Percentiles rank a stretch among this genome's conserved stretches.
Evolutionary conservation across 2,797 vertebrate genomes (phyloP).

Genomic region (Syngnathus rostellatus): DNA sequence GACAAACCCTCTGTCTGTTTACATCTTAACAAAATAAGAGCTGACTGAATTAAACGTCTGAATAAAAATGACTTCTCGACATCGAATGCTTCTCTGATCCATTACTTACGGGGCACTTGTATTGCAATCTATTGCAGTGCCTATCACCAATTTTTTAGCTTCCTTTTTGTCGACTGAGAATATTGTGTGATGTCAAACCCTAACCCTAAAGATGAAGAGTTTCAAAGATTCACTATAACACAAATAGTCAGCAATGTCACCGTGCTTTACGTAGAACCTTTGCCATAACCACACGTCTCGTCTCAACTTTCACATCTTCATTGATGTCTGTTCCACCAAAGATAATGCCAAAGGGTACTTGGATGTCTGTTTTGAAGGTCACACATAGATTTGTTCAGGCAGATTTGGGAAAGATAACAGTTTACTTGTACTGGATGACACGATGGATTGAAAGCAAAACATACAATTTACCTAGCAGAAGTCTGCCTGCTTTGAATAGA

Average conservation of each 20-base stretch:
- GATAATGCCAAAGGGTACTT: conserved; percentile 82
- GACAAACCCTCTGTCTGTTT: background rate
- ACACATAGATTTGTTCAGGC: conserved; percentile 28
- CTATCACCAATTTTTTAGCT: background rate
- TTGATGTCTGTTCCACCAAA: conserved; percentile 96
- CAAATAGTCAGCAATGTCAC: conserved; percentile 52
- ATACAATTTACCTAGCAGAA: conserved; percentile 76
- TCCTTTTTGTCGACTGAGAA: background rate
- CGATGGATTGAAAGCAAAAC: background rate
- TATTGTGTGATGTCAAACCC: background rate
- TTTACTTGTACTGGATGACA: background rate
- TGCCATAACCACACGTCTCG: conserved; percentile 79
- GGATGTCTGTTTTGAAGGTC: conserved; percentile 64
- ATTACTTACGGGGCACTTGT: background rate
- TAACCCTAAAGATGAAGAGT: background rate
- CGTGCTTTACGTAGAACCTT: conserved; percentile 83
- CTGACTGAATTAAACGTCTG: background rate
- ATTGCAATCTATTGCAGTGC: background rate
- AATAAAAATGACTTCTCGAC: background rate
- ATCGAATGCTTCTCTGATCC: background rate
- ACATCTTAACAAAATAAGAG: background rate
- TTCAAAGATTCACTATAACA: background rate
- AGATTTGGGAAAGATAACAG: conserved; percentile 1
- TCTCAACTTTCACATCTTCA: conserved; percentile 81
- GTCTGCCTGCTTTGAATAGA: conserved; percentile 80